Conservation (phyloP, 1,140 invertebrate genomes). For the Aphelinus certus region DNA sequence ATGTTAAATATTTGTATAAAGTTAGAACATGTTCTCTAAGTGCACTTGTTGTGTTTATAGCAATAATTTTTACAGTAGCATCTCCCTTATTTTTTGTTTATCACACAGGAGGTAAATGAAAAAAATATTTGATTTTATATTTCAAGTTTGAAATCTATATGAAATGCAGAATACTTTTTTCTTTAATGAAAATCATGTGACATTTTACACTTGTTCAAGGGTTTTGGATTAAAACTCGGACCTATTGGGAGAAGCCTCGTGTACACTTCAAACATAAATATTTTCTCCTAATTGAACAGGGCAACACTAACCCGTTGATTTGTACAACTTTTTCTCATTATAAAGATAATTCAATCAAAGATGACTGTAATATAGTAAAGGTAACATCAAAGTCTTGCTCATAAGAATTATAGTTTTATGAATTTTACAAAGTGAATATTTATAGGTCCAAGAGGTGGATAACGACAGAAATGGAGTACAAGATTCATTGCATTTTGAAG, state of each 20-base stretch:
- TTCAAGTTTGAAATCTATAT: no score
- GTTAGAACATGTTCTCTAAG: slow-evolving; percentile 53
- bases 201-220: slow-evolving; percentile 44
- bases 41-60: slow-evolving; percentile 50
- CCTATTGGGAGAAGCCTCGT: slow-evolving; percentile 55
- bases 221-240: slow-evolving; percentile 58
- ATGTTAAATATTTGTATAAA: slow-evolving; percentile 58
- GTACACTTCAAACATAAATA: slow-evolving; percentile 60
- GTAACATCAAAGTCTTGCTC: background rate
- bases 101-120: slow-evolving; percentile 55
- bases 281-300: slow-evolving; percentile 55
- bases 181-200: background rate
- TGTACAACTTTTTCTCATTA: slow-evolving; percentile 60
- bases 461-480: slow-evolving; percentile 66
- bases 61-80: slow-evolving; percentile 47
- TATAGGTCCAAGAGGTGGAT: slow-evolving; percentile 69
- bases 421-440: slow-evolving; percentile 3
- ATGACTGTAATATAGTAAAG: slow-evolving; percentile 50
- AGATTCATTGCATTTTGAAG: slow-evolving; percentile 66
- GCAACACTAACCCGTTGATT: slow-evolving; percentile 50
- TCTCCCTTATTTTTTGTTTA: slow-evolving; percentile 56
- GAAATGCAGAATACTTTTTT: background rate
- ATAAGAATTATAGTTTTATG: no score
- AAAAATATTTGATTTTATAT: background rate
- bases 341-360: slow-evolving; percentile 57